A percentile compares a stretch with the other conserved stretches of the same genome.
phyloP scores from a whole-genome alignment of 2,888 invertebrate genomes.

The Parnassius orleans region DNA sequence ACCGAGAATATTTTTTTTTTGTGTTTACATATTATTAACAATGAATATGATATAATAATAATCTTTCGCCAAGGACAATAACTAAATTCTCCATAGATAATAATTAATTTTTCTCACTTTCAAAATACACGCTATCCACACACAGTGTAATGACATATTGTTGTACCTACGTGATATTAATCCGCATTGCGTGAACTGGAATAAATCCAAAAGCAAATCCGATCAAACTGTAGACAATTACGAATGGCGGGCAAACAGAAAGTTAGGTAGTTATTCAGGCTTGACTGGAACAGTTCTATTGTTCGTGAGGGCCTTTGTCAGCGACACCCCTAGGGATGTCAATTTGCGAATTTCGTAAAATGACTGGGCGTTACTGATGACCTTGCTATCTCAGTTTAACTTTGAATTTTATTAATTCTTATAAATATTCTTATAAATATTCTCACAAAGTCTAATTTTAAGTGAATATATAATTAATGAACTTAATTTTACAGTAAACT shows the following conservation, averaged over 20 bases:
- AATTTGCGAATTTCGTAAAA: conserved; percentile 12
- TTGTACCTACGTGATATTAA: conserved; percentile 4
- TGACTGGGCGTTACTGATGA: conserved; percentile 13
- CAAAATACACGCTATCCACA: neutral
- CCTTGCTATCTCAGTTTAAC: conserved; percentile 5
- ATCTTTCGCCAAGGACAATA: no score
- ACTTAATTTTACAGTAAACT: no score
- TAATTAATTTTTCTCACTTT: neutral
- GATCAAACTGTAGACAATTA: conserved; percentile 26
- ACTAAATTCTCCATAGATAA: no score
- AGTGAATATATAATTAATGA: no score
- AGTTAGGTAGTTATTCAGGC: conserved; percentile 26
- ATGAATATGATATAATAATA: no score
- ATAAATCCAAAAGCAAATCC: conserved; percentile 25
- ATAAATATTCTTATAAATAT: no score
- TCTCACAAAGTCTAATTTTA: no score
- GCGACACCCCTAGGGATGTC: conserved; percentile 5
- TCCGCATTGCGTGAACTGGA: conserved; percentile 18
- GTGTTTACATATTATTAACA: no score
- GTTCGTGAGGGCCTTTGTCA: conserved; percentile 22
- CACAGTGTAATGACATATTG: conserved; percentile 3
- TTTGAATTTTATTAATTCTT: neutral
- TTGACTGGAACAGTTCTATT: conserved; percentile 21
- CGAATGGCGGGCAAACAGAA: conserved; percentile 26
- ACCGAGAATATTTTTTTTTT: no score